Conservation (phyloP, 1,140 invertebrate species). For the Scylla paramamosain region DNA sequence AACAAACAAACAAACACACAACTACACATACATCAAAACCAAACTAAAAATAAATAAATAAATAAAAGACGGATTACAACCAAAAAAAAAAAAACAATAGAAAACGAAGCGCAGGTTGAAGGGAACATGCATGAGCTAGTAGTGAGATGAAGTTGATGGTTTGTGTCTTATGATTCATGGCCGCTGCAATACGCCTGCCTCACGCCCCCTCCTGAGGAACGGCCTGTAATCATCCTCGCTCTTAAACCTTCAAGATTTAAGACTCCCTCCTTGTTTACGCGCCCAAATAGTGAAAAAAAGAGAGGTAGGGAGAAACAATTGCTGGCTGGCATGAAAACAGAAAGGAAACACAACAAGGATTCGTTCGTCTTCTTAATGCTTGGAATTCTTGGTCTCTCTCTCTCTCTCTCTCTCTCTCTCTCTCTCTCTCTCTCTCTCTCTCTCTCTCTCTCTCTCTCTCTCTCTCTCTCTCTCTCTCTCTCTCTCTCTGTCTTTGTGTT, state of each 20-base stretch:
- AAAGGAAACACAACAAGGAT: neutral
- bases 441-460: no score
- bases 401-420: no score
- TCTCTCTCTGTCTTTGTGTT: neutral
- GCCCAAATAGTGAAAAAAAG: neutral
- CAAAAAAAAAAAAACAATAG: no score
- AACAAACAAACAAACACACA: no score
- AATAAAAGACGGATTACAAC: no score
- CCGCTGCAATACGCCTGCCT: neutral
- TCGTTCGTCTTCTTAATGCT: neutral
- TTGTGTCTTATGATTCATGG: neutral
- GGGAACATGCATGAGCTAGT: neutral
- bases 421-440: no score
- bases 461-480: conserved; percentile 5
- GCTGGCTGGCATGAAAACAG: neutral
- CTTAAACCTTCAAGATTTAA: conserved; percentile 24
- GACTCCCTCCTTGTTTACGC: neutral
- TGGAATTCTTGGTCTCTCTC: neutral
- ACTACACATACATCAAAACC: no score
- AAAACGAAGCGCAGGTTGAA: neutral
- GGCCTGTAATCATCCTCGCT: conserved; percentile 10
- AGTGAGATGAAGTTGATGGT: neutral
- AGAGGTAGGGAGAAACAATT: neutral
- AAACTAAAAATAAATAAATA: no score
- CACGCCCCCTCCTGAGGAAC: neutral